phyloP scores from a whole-genome alignment of 2,888 invertebrate genomes.

The Meganola albula region DNA sequence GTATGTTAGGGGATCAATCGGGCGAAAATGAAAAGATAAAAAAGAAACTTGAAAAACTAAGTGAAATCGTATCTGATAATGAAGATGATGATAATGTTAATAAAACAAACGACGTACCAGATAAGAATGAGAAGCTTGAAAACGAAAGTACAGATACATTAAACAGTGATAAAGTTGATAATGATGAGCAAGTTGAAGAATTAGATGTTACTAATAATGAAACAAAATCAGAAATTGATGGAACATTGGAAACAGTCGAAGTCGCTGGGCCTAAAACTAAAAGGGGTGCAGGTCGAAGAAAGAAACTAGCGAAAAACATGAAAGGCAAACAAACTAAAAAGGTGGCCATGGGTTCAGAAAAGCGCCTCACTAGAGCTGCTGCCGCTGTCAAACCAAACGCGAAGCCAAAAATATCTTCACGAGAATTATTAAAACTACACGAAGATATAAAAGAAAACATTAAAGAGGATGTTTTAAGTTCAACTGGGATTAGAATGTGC shows the following conservation, averaged over 20 bases:
- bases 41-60: constrained; percentile 76
- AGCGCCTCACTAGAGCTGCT: constrained; percentile 37
- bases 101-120: background rate
- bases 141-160: background rate
- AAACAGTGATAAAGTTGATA: constrained; percentile 1
- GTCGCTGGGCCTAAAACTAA: constrained; percentile 19
- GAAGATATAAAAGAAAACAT: constrained; percentile 85
- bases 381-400: constrained; percentile 20
- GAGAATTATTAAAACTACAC: constrained; percentile 80
- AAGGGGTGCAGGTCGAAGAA: constrained; percentile 9
- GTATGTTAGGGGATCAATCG: constrained; percentile 55
- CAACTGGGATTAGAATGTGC: constrained; percentile 82
- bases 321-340: constrained; percentile 21
- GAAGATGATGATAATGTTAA: constrained; percentile 29
- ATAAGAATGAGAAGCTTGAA: background rate
- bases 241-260: constrained; percentile 4
- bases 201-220: constrained; percentile 10
- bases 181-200: constrained; percentile 10
- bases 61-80: constrained; percentile 75
- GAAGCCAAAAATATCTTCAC: constrained; percentile 36
- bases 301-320: constrained; percentile 23
- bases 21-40: constrained; percentile 70
- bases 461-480: constrained; percentile 77
- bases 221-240: constrained; percentile 4
- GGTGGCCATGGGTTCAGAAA: constrained; percentile 12